phyloP scores from a whole-genome alignment of 1,140 invertebrate genomes.

The Monochamus saltuarius region DNA sequence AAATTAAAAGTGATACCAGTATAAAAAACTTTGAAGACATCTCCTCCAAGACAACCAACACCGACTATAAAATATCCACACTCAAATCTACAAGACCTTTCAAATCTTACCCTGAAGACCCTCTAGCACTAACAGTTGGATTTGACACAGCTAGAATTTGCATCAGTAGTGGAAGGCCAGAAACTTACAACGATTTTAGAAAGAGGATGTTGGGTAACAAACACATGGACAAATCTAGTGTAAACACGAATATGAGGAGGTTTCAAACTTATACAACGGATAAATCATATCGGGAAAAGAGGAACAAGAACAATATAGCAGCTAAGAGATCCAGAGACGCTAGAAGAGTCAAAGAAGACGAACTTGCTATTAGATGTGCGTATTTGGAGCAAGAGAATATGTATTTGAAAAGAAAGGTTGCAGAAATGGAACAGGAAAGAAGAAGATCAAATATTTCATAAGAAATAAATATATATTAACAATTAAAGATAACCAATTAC shows the following conservation, averaged over 20 bases:
- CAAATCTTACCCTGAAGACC: too few relatives aligned
- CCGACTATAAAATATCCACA: too few relatives aligned
- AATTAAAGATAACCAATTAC: too few relatives aligned
- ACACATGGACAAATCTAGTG: slow-evolving; percentile 57
- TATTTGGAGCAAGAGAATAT: slow-evolving; percentile 82
- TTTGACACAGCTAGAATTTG: too few relatives aligned
- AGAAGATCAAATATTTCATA: too few relatives aligned
- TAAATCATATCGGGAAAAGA: slow-evolving; percentile 80
- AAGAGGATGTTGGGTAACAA: slow-evolving; percentile 66
- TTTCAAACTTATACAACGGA: slow-evolving; percentile 55
- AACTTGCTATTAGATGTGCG: slow-evolving; percentile 82
- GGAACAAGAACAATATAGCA: slow-evolving; percentile 92
- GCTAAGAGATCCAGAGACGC: slow-evolving; percentile 92
- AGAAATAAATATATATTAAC: too few relatives aligned
- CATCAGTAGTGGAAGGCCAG: too few relatives aligned
- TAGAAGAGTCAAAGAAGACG: slow-evolving; percentile 85
- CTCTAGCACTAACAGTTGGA: too few relatives aligned
- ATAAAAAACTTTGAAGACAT: too few relatives aligned
- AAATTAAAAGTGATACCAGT: too few relatives aligned
- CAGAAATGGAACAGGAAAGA: slow-evolving; percentile 33
- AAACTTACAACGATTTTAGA: slow-evolving; percentile 57
- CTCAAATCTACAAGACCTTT: too few relatives aligned
- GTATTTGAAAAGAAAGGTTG: slow-evolving; percentile 64
- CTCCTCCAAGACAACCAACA: too few relatives aligned
- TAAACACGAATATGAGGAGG: slow-evolving; percentile 68